These are phyloP conservation scores for Myocastor coypus DNA, from an alignment of 2,113 vertebrate genomes.

Conservation along the genomic window DNA sequence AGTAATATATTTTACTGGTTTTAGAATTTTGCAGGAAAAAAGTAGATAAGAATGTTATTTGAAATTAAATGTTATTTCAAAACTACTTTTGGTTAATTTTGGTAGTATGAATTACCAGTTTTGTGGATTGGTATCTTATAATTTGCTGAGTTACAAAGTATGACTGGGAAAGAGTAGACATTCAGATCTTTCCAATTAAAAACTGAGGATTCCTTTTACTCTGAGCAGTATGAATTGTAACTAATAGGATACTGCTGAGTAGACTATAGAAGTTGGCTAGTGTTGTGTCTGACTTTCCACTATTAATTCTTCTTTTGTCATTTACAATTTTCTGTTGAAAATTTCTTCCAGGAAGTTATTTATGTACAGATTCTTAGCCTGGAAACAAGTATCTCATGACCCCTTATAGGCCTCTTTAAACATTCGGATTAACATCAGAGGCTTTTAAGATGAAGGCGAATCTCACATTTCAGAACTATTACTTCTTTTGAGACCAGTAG, in stretches of 20 bases:
- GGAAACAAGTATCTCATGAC: conserved; percentile 42
- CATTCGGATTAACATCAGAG: background rate
- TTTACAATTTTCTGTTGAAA: conserved; percentile 66
- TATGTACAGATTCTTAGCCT: conserved; percentile 55
- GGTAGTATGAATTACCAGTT: background rate
- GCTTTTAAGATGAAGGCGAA: conserved; percentile 49
- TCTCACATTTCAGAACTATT: conserved; percentile 55
- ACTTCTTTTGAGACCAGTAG: conserved; percentile 36
- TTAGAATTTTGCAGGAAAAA: background rate
- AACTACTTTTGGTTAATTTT: background rate
- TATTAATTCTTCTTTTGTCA: conserved; percentile 50
- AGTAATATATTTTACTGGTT: background rate
- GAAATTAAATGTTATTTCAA: background rate
- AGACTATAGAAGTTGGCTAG: background rate
- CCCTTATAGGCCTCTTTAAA: background rate
- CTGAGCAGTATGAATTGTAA: background rate
- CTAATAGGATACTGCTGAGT: background rate
- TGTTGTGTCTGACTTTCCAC: conserved; percentile 48
- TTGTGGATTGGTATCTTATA: no score
- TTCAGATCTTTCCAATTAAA: no score
- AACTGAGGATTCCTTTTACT: no score
- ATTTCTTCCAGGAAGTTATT: conserved; percentile 68
- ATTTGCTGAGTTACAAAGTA: no score
- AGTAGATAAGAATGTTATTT: background rate
- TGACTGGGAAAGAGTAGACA: no score